Conservation (phyloP, 1,140 invertebrate genomes). For the Radopholus similis region DNA sequence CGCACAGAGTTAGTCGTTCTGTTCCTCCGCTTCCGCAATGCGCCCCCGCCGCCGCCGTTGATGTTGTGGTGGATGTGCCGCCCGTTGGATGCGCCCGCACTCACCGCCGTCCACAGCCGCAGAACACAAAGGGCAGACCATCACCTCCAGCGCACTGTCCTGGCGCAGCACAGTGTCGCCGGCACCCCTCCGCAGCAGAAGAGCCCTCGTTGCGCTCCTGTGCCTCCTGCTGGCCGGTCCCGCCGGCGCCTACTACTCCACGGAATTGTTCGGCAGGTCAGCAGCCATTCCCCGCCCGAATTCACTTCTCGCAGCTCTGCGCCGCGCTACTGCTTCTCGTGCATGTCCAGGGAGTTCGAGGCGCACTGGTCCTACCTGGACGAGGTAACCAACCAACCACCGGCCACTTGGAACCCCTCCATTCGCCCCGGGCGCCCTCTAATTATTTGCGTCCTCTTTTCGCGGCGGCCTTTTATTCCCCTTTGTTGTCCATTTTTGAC, state of each 20-base stretch:
- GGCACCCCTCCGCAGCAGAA: no score
- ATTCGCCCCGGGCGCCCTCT: background rate
- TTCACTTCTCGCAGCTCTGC: conserved; percentile 33
- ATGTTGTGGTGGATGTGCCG: no score
- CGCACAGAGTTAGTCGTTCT: background rate
- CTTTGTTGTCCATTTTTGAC: background rate
- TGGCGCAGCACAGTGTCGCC: no score
- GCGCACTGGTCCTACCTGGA: conserved; percentile 51
- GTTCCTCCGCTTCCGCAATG: background rate
- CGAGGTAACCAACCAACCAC: conserved; percentile 29
- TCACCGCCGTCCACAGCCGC: no score
- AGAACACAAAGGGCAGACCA: no score
- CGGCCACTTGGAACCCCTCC: background rate
- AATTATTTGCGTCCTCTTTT: background rate
- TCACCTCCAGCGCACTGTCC: no score
- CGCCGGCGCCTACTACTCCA: no score
- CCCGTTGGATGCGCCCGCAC: no score
- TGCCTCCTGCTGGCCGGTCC: no score
- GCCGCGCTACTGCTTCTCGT: conserved; percentile 48
- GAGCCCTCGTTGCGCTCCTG: no score
- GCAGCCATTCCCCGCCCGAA: background rate
- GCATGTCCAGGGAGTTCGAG: conserved; percentile 54
- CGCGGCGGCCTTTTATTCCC: background rate
- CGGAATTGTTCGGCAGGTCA: background rate
- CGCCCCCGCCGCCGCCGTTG: no score